These are phyloP conservation scores for Trachemys scripta DNA, from an alignment of 2,113 vertebrate genomes.

Conservation along the genomic window DNA sequence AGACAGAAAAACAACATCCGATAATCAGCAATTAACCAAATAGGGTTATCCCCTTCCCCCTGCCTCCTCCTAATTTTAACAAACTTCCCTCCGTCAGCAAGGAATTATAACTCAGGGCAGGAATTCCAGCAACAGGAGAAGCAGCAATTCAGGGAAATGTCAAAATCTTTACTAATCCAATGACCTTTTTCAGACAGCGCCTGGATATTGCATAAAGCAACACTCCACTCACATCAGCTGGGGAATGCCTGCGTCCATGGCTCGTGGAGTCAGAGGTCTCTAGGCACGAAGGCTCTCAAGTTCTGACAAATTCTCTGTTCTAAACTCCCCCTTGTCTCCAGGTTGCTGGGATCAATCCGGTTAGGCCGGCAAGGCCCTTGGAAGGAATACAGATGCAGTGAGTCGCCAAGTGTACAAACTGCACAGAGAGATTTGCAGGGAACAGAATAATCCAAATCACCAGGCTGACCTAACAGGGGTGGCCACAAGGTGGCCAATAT, in stretches of 20 bases:
- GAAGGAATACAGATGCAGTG: neutral
- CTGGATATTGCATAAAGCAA: neutral
- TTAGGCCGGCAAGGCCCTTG: fast-evolving
- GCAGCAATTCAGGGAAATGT: neutral
- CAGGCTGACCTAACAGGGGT: neutral
- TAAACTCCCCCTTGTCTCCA: neutral
- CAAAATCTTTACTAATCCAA: fast-evolving
- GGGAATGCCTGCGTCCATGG: neutral
- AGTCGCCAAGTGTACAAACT: neutral
- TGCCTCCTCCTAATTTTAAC: neutral
- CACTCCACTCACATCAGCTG: neutral
- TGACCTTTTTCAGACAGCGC: too few relatives aligned
- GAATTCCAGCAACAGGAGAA: neutral
- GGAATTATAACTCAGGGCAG: neutral
- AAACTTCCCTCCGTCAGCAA: neutral
- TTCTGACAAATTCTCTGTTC: neutral
- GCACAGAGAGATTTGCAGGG: neutral
- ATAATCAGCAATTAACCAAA: neutral
- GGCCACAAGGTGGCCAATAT: neutral
- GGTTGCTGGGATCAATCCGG: neutral
- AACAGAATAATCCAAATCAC: neutral
- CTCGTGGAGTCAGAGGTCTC: neutral
- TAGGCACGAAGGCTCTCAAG: too few relatives aligned
- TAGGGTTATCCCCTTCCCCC: neutral
- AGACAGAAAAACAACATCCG: neutral